Percentiles rank a stretch among this genome's conserved stretches.
phyloP scores from a whole-genome alignment of 1,140 invertebrate species.

The Drosophila kanapiae region DNA sequence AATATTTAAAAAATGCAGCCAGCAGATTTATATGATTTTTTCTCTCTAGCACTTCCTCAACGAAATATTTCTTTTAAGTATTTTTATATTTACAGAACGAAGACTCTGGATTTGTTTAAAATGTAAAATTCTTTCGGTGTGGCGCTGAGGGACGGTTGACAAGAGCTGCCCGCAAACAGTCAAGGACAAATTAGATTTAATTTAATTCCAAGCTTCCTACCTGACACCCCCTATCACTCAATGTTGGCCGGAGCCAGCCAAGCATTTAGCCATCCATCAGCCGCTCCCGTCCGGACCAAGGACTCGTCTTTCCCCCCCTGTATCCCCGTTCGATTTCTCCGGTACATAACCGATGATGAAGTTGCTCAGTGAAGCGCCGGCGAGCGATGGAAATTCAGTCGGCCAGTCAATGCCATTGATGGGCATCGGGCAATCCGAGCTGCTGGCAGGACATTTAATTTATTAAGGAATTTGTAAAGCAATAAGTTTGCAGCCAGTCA shows the following conservation, averaged over 20 bases:
- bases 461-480: constrained; percentile 83
- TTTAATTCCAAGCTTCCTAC: constrained; percentile 62
- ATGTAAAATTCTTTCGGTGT: background rate
- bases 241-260: constrained; percentile 31
- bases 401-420: constrained; percentile 50
- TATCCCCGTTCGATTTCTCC: constrained; percentile 10
- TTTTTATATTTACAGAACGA: too few species aligned
- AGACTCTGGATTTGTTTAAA: too few species aligned
- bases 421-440: constrained; percentile 26
- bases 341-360: constrained; percentile 67
- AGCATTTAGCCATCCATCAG: constrained; percentile 62
- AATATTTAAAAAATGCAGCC: too few species aligned
- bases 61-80: too few species aligned
- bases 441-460: constrained; percentile 74
- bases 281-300: background rate
- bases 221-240: constrained; percentile 51
- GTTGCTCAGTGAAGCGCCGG: constrained; percentile 61
- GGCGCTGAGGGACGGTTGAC: constrained; percentile 44
- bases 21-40: too few species aligned
- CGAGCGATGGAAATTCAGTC: constrained; percentile 21
- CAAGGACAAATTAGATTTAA: constrained; percentile 80
- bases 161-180: constrained; percentile 60
- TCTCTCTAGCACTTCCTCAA: too few species aligned
- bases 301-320: background rate
- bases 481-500: constrained; percentile 69